Base-by-base conservation (phyloP, 2,113 vertebrate genomes). In the Periophthalmus modestus region DNA sequence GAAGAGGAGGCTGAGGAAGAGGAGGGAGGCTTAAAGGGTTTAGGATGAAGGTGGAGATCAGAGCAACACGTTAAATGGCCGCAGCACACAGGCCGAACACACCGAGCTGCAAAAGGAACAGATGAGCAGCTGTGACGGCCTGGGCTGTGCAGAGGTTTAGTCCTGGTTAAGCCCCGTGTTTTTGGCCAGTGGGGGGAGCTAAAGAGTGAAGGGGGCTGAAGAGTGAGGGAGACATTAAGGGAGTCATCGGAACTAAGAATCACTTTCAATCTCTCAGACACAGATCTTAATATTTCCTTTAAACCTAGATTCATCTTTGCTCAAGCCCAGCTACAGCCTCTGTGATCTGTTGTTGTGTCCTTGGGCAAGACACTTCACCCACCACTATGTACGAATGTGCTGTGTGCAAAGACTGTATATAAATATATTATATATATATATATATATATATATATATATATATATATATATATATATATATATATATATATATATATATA, bases 1-100 rank as follows among this genome's bases (percentile, higher is more conserved):
- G n/a, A n/a, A 68, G 24, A 33, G 57, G 57, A 59, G 57, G 7
- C 57, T 15, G 23, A 28, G 24, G 57, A 34, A 24, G 59, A 54
- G 0, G 28, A 61, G 68, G 61, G 74, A 72, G 82, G 77, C 77
- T 73, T 52, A 33, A 66, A 72, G 69, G 48, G 71, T 69, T 73
- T 50, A 52, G 28, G 77, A 72, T 75, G 33, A 81, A 82, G 48
- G 28, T 14, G 74, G 66, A 66, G 71, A 77, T 74, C 71, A 50
- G 0, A 23, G 46, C 16, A 28, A 50, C 66, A 69, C 50, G 69
- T 62, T 73, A 58, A 46, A 73, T 59, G 57, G 48, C 0, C 15
- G 21, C n/a, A 1, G 59, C 28, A 33, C 33, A 36, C 7, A n/a
- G 19, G 33, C 13, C 48, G 33, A 43, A 77, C 23, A 21, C 71